Percentiles rank a stretch among this genome's conserved stretches.
Evolutionary conservation across 2,888 invertebrate genomes (phyloP).

Genomic region (Callosobruchus maculatus): DNA sequence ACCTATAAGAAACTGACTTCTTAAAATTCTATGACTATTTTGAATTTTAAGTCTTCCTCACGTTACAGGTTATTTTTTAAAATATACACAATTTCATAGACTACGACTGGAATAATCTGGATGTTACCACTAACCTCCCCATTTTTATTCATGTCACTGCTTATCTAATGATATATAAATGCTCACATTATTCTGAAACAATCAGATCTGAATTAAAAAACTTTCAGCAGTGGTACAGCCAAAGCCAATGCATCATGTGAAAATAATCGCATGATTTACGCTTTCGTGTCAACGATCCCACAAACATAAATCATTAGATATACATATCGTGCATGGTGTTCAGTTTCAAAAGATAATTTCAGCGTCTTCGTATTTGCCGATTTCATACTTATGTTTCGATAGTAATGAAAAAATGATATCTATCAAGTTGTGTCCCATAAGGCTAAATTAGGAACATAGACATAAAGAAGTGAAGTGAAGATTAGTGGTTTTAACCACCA

Average conservation of each 20-base stretch:
- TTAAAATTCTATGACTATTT: too few species aligned
- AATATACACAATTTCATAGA: too few species aligned
- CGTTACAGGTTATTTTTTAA: too few species aligned
- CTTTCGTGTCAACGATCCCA: neutral
- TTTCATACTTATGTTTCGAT: neutral
- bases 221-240: neutral
- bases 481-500: too few species aligned
- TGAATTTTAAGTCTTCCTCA: too few species aligned
- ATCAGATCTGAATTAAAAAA: too few species aligned
- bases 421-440: neutral
- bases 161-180: too few species aligned
- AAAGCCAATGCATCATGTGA: neutral
- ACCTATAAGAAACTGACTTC: too few species aligned
- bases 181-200: too few species aligned
- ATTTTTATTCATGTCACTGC: too few species aligned
- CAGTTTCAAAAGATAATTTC: neutral
- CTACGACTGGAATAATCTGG: too few species aligned
- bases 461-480: neutral
- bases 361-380: neutral
- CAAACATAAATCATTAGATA: neutral
- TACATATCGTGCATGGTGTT: neutral
- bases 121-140: too few species aligned
- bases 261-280: neutral
- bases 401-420: neutral
- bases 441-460: neutral